phyloP scores from a whole-genome alignment of 2,888 invertebrate species.

The Drymonia ruficornis region DNA sequence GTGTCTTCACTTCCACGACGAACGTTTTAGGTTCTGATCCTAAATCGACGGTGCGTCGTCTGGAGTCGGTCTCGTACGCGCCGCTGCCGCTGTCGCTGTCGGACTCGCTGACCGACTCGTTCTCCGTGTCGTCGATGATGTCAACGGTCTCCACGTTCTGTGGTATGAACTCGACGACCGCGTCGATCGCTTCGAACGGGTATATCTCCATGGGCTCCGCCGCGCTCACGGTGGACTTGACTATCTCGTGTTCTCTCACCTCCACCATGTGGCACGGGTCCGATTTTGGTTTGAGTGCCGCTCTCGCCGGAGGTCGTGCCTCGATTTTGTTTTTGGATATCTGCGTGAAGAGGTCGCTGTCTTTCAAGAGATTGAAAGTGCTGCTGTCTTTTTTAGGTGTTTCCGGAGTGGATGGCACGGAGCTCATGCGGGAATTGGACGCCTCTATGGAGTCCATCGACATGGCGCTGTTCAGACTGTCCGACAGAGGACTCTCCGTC shows the following conservation, averaged over 20 bases:
- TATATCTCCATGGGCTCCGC: conserved; percentile 71
- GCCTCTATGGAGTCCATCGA: conserved; percentile 53
- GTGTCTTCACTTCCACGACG: conserved; percentile 66
- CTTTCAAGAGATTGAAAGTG: conserved; percentile 87
- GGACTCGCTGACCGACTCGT: conserved; percentile 48
- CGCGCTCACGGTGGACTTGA: conserved; percentile 84
- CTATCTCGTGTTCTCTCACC: conserved; percentile 88
- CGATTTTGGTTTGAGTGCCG: conserved; percentile 32
- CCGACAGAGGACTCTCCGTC: conserved; percentile 40
- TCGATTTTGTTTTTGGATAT: conserved; percentile 82
- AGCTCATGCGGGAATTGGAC: conserved; percentile 19
- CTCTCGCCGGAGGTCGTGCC: conserved; percentile 33
- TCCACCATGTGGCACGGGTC: conserved; percentile 86
- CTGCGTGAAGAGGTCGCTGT: conserved; percentile 88
- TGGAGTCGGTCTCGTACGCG: conserved; percentile 17
- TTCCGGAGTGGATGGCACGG: conserved; percentile 57
- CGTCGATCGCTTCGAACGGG: conserved; percentile 80
- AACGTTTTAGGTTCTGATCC: conserved; percentile 70
- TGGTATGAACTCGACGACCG: conserved; percentile 81
- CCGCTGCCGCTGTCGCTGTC: conserved; percentile 49
- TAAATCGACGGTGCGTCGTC: conserved; percentile 48
- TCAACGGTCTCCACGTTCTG: conserved; percentile 83
- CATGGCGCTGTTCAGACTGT: conserved; percentile 40
- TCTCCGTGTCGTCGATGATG: conserved; percentile 82
- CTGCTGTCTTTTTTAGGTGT: conserved; percentile 79